Evolutionary conservation across 1,140 invertebrate genomes (phyloP), one percentile per base, ranked within the genome.

Genomic region (Dryas iulia): DNA sequence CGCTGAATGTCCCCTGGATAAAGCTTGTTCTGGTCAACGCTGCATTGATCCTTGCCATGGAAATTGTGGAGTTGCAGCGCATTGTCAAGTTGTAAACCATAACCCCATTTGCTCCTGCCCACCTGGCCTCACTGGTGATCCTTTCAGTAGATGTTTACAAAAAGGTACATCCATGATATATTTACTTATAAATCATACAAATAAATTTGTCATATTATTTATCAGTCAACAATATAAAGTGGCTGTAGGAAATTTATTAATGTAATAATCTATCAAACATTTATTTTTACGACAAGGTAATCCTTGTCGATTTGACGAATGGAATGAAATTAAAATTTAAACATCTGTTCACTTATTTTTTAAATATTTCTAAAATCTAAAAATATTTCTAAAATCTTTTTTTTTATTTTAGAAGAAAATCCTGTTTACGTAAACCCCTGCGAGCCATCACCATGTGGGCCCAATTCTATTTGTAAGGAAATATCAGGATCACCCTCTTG

Each of bases 51-150:
- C 96, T 21, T 97, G 96, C 78, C 93, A 94, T 39, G 95, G 95
- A 74, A 94, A 94, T 18, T 96, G 95, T 83, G 96, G 95, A 7
- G 82, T 94, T 25, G 93, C 93, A 74, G 94, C 96, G 3, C 86
- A 93, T 61, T 96, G 96, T 83, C 92, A 94, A 87, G 94, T 96
- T 28, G 93, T 95, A 11, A 95, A 95, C 84, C 96, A 97, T 77
- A 96, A 94, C 89, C 96, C 96, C 1, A 94, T 96, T 56, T 97
- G 96, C 86, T 94, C 93, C 66, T 97, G 96, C 86, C 93, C 93
- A 26, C 63, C 90, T n/a, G 92, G 91, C 21, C 93, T 93, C 62
- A 95, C 94, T 60, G 96, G 96, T 64, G 95, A 97, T 94, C 95
- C 95, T 11, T 96, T 96, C 74, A 84, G 93, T 3, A 93, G 94